phyloP scores from a whole-genome alignment of 2,113 vertebrate genomes.

The Oreochromis spilurus region DNA sequence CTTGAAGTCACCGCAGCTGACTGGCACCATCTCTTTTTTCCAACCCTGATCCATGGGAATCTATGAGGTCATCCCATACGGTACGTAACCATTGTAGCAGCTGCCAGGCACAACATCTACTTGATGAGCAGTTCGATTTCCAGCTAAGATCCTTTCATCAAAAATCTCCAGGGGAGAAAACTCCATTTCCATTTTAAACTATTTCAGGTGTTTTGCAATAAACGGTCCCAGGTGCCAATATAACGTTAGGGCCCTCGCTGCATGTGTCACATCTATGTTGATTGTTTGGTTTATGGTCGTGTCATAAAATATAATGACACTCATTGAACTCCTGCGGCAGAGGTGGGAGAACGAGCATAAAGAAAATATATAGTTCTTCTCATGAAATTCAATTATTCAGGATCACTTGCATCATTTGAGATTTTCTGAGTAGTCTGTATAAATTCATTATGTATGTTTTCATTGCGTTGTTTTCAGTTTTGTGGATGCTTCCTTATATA shows the following conservation, averaged over 20 bases:
- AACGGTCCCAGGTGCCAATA: slow-evolving; percentile 22
- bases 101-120: slow-evolving; percentile 33
- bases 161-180: slow-evolving; percentile 59
- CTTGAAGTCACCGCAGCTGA: neutral
- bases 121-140: slow-evolving; percentile 60
- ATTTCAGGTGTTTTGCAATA: slow-evolving; percentile 56
- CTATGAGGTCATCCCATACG: slow-evolving; percentile 44
- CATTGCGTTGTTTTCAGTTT: neutral
- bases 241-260: slow-evolving; percentile 20
- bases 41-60: slow-evolving; percentile 26
- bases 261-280: slow-evolving; percentile 35
- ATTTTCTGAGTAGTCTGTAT: neutral
- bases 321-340: slow-evolving; percentile 7
- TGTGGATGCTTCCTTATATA: neutral
- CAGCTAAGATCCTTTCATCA: slow-evolving; percentile 56
- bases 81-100: slow-evolving; percentile 30
- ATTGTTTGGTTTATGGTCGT: slow-evolving; percentile 50
- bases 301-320: slow-evolving; percentile 36
- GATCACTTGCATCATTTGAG: neutral
- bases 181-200: slow-evolving; percentile 65
- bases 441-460: neutral
- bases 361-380: neutral
- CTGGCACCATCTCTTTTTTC: slow-evolving; percentile 25
- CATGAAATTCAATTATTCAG: neutral
- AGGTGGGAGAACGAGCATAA: neutral